These are phyloP conservation scores for Lichenostomus cassidix DNA, from an alignment of 2,113 vertebrate species.

Conservation along the genomic window DNA sequence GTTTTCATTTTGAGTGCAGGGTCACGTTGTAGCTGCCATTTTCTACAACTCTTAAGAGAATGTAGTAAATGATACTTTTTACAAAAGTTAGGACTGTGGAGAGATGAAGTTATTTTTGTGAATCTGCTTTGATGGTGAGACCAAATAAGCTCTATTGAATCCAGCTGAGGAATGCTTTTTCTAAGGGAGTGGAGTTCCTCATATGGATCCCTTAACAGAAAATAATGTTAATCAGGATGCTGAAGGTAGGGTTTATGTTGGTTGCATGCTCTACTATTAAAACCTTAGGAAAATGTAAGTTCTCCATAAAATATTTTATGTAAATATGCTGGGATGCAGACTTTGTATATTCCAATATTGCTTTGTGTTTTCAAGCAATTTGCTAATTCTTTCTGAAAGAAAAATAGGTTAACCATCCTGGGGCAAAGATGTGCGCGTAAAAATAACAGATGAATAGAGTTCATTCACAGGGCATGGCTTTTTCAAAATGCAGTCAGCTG, in stretches of 20 bases:
- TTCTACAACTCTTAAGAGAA: neutral
- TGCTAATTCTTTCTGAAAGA: neutral
- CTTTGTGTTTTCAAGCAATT: neutral
- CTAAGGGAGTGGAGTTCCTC: neutral
- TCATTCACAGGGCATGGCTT: neutral
- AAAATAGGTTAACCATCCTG: neutral
- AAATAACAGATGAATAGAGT: neutral
- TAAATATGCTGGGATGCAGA: neutral
- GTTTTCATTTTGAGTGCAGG: neutral
- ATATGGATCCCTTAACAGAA: neutral
- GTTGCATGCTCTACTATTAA: neutral
- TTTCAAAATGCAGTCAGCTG: neutral
- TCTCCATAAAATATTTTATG: neutral
- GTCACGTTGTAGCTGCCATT: neutral
- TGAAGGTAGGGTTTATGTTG: neutral
- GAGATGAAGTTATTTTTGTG: neutral
- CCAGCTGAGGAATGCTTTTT: neutral
- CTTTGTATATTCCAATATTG: neutral
- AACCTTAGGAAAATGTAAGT: neutral
- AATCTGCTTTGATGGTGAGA: neutral
- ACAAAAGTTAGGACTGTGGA: neutral
- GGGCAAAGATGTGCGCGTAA: neutral
- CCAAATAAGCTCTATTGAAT: neutral
- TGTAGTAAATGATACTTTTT: neutral
- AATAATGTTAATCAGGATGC: neutral